Percentiles rank a stretch among this genome's conserved stretches.
Conservation (phyloP, 2,113 vertebrate species). For the Empidonax alnorum region DNA sequence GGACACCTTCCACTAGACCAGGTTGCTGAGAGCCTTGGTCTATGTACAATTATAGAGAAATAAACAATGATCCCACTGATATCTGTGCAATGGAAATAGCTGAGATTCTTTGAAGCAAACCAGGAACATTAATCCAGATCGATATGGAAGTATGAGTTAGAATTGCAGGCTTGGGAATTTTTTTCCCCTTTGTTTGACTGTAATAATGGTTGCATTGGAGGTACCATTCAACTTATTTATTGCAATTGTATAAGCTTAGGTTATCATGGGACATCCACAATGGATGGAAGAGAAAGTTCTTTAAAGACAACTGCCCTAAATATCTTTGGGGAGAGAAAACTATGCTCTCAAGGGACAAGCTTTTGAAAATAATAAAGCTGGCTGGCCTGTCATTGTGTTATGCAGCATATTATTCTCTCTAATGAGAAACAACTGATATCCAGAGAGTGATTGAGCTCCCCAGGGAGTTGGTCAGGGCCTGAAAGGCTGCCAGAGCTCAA, state of each 20-base stretch:
- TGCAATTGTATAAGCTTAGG: not conserved
- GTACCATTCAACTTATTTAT: not conserved
- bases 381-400: not conserved
- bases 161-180: not conserved
- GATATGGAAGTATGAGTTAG: not conserved
- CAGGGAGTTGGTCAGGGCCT: fast-evolving
- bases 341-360: not conserved
- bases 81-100: not conserved
- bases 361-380: not conserved
- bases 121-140: not conserved
- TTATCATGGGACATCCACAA: not conserved
- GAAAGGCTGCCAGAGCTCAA: not conserved
- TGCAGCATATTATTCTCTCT: not conserved
- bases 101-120: not conserved
- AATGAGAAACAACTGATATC: not conserved
- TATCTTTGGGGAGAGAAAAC: not conserved
- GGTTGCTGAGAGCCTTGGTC: not conserved
- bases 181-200: not conserved
- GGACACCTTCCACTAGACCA: not conserved
- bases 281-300: not conserved
- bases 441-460: not conserved
- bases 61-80: not conserved
- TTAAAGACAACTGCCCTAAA: not conserved
- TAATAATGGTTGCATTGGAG: not conserved
- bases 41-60: not conserved